Conservation (phyloP, 2,113 vertebrate genomes). For the Candoia aspera region DNA sequence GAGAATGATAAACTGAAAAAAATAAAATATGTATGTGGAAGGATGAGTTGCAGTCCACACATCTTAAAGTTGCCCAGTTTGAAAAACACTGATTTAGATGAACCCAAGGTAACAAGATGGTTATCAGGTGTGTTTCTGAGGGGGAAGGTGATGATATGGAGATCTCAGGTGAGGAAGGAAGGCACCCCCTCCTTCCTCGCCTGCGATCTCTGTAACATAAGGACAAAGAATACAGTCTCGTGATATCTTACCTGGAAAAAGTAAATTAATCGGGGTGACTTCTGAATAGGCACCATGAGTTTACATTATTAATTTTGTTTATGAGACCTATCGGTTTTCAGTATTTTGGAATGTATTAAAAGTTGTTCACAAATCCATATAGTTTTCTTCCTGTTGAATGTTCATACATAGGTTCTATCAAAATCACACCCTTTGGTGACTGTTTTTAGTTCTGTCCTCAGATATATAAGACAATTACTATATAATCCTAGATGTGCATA, state of each 20-base stretch:
- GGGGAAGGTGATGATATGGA: too few relatives aligned
- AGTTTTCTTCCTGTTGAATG: conserved; percentile 23
- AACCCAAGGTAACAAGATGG: neutral
- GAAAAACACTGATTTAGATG: neutral
- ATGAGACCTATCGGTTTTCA: neutral
- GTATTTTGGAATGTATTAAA: neutral
- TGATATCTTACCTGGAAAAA: neutral
- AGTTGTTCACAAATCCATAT: neutral
- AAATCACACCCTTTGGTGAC: neutral
- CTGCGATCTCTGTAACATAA: too few relatives aligned
- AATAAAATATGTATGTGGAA: neutral
- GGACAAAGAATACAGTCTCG: neutral
- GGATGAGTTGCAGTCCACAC: neutral
- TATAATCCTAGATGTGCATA: neutral
- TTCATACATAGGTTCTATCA: conserved; percentile 1
- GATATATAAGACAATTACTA: neutral
- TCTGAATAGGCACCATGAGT: neutral
- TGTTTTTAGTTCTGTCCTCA: neutral
- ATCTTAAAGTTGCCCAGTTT: neutral
- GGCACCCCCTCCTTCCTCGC: too few relatives aligned
- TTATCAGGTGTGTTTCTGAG: too few relatives aligned
- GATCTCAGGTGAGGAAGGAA: too few relatives aligned
- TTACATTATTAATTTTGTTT: neutral
- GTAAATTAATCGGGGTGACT: neutral
- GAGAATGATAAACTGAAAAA: too few relatives aligned